Conservation (phyloP, 1,140 invertebrate genomes). For the Trachelipus rathkii region DNA sequence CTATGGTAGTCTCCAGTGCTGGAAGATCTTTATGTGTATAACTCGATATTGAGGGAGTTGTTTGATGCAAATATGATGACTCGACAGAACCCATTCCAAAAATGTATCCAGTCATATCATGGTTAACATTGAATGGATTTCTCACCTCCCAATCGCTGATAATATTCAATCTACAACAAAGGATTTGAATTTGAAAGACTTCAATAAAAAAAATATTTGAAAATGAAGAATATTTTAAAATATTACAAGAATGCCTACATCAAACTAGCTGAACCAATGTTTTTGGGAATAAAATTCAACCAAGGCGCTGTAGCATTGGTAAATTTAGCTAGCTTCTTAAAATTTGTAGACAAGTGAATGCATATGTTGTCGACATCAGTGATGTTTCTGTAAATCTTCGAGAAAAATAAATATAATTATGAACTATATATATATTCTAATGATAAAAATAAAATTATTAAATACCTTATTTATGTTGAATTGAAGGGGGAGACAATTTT, state of each 20-base stretch:
- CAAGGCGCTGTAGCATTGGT: slow-evolving; percentile 29
- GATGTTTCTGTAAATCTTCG: background rate
- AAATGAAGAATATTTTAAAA: background rate
- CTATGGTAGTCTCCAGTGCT: slow-evolving; percentile 69
- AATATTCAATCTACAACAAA: background rate
- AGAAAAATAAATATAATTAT: background rate
- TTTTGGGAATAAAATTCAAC: slow-evolving; percentile 24
- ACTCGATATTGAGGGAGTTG: slow-evolving; percentile 61
- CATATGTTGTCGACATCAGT: slow-evolving; percentile 55
- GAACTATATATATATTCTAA: background rate
- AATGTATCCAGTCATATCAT: background rate
- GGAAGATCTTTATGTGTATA: slow-evolving; percentile 64
- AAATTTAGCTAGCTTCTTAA: slow-evolving; percentile 57
- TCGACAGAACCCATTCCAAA: slow-evolving; percentile 48
- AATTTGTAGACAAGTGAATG: slow-evolving; percentile 68
- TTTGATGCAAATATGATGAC: slow-evolving; percentile 68
- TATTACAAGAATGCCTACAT: background rate
- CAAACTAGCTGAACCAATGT: background rate
- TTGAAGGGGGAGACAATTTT: background rate
- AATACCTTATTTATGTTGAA: background rate
- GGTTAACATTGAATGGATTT: background rate
- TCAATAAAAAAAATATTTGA: background rate
- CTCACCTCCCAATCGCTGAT: background rate
- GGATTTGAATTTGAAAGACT: background rate
- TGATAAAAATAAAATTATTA: background rate